Conservation (phyloP, 2,797 vertebrate species). For the Ctenosaura bakeri region DNA sequence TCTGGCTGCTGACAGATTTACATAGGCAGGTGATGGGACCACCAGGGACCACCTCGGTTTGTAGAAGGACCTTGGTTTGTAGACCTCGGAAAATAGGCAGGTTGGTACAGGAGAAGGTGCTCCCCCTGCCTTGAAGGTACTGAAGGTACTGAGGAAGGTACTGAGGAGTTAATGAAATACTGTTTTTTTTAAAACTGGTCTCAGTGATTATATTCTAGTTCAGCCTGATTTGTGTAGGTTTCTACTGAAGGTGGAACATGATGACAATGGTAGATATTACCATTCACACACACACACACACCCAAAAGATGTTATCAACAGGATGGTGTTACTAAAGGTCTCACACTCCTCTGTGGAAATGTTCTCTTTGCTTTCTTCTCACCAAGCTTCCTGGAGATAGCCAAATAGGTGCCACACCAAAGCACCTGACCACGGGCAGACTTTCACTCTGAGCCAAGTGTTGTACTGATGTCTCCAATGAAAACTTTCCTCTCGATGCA, state of each 20-base stretch:
- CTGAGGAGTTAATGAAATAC: background rate
- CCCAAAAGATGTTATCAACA: background rate
- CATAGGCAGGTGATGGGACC: background rate
- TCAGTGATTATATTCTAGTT: background rate
- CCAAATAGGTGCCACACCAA: slow-evolving; percentile 1
- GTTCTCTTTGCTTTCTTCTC: background rate
- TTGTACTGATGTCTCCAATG: background rate
- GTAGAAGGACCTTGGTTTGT: background rate
- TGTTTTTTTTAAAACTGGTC: background rate
- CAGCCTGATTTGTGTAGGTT: background rate
- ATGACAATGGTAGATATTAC: background rate
- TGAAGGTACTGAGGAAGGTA: background rate
- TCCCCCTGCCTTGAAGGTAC: background rate
- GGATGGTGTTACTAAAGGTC: background rate
- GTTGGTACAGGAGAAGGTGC: background rate
- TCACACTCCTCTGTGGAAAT: background rate
- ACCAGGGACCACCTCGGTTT: background rate
- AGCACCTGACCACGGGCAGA: background rate
- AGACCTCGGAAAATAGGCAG: background rate
- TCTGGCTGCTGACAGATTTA: too few species aligned
- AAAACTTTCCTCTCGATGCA: background rate
- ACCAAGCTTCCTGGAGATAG: slow-evolving; percentile 4
- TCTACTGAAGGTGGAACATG: background rate
- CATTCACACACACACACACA: background rate
- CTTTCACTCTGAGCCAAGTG: background rate